Base-by-base conservation (phyloP, 2,888 invertebrate species). In the Crossocerus cetratus region DNA sequence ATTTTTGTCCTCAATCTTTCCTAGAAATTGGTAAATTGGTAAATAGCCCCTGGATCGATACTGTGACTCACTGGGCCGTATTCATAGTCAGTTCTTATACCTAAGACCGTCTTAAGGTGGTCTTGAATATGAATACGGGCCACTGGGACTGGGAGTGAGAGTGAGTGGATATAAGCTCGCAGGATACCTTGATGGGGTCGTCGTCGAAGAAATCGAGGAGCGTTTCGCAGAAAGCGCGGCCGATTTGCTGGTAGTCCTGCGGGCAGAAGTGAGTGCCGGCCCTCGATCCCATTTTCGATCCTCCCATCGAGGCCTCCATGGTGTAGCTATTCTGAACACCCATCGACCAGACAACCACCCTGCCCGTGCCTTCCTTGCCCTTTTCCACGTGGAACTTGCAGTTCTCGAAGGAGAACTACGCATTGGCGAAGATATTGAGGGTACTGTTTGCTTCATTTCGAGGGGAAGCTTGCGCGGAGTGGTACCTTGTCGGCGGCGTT, bases 321-420 rank as follows among this genome's bases (percentile, higher is more conserved):
- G 98, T 98, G 88, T 97, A 98, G 90, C 98, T 98, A 86, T 98
- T 97, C 69, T 95, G 94, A 57, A 98, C 96, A 22, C 98, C 98
- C 93, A 98, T 94, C 93, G 97, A 96, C 98, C 98, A 98, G 85
- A 98, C 95, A 0, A 98, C 98, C 8, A 98, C 96, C 69, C 98
- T 92, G 4, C 98, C 98, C 0, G 98, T 98, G 2, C 98, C 98
- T 91, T 98, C 98, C 91, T 98, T 98, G 84, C 95, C 96, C 78
- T 97, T 94, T 90, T 98, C 97, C 82, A 98, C 95, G 87, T 96
- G 94, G 90, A 98, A 98, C 91, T 97, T 97, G 91, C 98, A 98
- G 87, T 95, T 95, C 91, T 97, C 97, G 90, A 97, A 98, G 13
- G 96, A 96, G 91, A 98, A 98, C 98, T 96, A 90, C 64, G 90